Percentiles rank a stretch among this genome's conserved stretches.
These are phyloP conservation scores for Xiphias gladius DNA, from an alignment of 2,113 vertebrate genomes.

Conservation along the genomic window DNA sequence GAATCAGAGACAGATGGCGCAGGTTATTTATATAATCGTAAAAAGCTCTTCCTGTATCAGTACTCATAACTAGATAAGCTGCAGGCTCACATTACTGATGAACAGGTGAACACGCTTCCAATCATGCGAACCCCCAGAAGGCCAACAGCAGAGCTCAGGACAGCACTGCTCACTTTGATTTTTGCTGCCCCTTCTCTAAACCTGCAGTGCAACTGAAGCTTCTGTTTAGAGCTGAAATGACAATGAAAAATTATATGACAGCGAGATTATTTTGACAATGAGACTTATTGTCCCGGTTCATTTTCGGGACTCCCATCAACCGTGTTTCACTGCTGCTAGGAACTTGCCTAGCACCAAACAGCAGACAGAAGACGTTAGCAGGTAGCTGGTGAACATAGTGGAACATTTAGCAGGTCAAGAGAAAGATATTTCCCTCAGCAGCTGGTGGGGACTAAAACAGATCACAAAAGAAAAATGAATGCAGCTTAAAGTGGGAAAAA, in stretches of 20 bases:
- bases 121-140: constrained; percentile 13
- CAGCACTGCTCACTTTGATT: constrained; percentile 9
- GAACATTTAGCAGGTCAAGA: not conserved
- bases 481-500: no score
- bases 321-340: no score
- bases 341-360: not conserved
- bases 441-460: no score
- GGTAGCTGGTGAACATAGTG: no score
- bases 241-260: not conserved
- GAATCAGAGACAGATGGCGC: constrained; percentile 54
- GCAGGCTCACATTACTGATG: constrained; percentile 12
- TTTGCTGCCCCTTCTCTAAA: not conserved
- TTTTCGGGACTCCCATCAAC: not conserved
- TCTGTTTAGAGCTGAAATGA: not conserved
- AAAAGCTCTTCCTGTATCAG: constrained; percentile 49
- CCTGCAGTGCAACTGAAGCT: not conserved
- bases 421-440: not conserved
- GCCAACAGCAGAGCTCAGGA: constrained; percentile 3
- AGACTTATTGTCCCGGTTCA: not conserved
- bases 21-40: constrained; percentile 60
- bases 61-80: constrained; percentile 55
- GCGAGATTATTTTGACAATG: not conserved
- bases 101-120: constrained; percentile 18
- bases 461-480: no score
- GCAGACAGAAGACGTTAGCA: not conserved